Conservation (phyloP, 2,888 invertebrate species). For the Phengaris alcon region DNA sequence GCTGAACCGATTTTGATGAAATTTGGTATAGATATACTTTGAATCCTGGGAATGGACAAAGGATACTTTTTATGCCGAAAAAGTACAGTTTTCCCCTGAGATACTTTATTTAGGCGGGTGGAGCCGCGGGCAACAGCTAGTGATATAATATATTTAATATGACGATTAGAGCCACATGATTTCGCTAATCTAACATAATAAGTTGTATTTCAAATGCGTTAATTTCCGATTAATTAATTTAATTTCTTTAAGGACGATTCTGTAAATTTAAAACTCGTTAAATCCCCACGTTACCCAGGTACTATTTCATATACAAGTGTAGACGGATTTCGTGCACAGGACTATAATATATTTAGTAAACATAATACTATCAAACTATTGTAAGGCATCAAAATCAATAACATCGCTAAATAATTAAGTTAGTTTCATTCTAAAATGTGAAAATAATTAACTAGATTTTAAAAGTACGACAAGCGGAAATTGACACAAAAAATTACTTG, state of each 20-base stretch:
- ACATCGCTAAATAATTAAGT: background rate
- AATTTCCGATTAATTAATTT: background rate
- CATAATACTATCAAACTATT: background rate
- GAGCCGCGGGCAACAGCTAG: too few relatives aligned
- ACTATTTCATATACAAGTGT: too few relatives aligned
- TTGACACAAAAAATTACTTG: too few relatives aligned
- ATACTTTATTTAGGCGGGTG: too few relatives aligned
- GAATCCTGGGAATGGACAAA: too few relatives aligned
- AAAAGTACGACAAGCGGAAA: too few relatives aligned
- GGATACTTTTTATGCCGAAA: too few relatives aligned
- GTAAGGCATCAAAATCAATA: background rate
- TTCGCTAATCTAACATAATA: background rate
- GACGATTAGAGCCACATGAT: background rate
- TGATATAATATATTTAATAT: too few relatives aligned
- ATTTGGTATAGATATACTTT: too few relatives aligned
- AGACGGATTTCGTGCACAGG: background rate
- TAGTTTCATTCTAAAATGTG: background rate
- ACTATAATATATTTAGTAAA: background rate
- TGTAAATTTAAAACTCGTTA: background rate
- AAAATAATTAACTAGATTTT: background rate
- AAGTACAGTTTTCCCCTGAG: too few relatives aligned
- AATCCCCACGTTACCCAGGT: too few relatives aligned
- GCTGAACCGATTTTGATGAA: too few relatives aligned
- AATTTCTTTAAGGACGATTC: constrained; percentile 5
- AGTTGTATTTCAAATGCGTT: background rate